Evolutionary conservation across 2,113 vertebrate genomes (phyloP).

Genomic region (Onychostoma macrolepis): DNA sequence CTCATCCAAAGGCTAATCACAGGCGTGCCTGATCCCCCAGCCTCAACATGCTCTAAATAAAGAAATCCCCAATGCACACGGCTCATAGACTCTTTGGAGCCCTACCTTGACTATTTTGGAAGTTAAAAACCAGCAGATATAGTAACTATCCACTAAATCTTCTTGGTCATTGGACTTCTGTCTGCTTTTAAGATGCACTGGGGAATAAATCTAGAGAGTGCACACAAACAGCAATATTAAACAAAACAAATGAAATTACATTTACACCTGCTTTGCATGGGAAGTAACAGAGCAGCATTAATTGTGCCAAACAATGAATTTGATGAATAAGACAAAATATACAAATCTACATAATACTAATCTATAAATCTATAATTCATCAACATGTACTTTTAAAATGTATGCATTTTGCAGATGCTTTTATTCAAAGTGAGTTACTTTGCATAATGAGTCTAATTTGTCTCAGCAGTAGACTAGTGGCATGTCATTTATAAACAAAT

Average conservation of each 20-base stretch:
- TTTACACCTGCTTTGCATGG: background rate
- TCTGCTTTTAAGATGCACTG: background rate
- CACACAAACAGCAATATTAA: background rate
- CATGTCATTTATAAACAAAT: background rate
- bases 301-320: no score
- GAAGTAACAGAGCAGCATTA: background rate
- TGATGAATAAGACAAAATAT: no score
- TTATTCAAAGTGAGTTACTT: background rate
- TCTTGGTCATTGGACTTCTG: background rate
- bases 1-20: slow-evolving; percentile 37
- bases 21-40: slow-evolving; percentile 21
- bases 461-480: background rate
- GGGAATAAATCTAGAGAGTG: background rate
- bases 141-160: background rate
- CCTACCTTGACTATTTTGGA: slow-evolving; percentile 1
- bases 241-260: background rate
- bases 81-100: slow-evolving; percentile 19
- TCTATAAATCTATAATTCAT: background rate
- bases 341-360: no score
- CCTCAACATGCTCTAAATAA: slow-evolving; percentile 34
- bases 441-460: background rate
- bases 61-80: slow-evolving; percentile 20
- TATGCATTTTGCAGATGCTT: background rate
- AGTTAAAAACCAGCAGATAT: slow-evolving; percentile 3
- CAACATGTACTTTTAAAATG: background rate